Conservation (phyloP, 2,888 invertebrate genomes). For the Hanleya hanleyi region DNA sequence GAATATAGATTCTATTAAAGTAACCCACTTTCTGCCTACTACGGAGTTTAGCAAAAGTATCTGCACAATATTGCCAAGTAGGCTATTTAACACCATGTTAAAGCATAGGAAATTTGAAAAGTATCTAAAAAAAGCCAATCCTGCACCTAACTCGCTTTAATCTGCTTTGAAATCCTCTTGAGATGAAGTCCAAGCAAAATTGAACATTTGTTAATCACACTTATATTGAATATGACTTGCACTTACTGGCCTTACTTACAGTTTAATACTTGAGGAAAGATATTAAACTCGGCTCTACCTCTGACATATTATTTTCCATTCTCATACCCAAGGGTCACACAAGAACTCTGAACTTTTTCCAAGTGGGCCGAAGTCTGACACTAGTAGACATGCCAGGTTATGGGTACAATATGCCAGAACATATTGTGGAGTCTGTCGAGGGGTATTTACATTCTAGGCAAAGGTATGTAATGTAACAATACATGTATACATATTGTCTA, state of each 20-base stretch:
- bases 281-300: not conserved
- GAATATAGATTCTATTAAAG: too few relatives aligned
- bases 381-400: conserved; percentile 73
- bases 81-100: too few relatives aligned
- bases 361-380: conserved; percentile 56
- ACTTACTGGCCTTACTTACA: not conserved
- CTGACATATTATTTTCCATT: not conserved
- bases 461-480: too few relatives aligned
- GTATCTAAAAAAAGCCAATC: too few relatives aligned
- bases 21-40: too few relatives aligned
- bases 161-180: too few relatives aligned
- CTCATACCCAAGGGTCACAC: conserved; percentile 65
- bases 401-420: conserved; percentile 68
- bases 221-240: not conserved
- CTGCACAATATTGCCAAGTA: too few relatives aligned
- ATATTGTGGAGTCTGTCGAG: conserved; percentile 67
- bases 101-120: too few relatives aligned
- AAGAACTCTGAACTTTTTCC: conserved; percentile 64
- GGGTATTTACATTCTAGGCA: conserved; percentile 58
- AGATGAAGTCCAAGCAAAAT: not conserved
- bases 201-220: not conserved
- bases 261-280: not conserved
- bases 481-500: too few relatives aligned
- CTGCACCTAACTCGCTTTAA: too few relatives aligned
- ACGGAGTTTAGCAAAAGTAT: too few relatives aligned